Conservation (phyloP, 2,113 vertebrate genomes). For the Natator depressus region DNA sequence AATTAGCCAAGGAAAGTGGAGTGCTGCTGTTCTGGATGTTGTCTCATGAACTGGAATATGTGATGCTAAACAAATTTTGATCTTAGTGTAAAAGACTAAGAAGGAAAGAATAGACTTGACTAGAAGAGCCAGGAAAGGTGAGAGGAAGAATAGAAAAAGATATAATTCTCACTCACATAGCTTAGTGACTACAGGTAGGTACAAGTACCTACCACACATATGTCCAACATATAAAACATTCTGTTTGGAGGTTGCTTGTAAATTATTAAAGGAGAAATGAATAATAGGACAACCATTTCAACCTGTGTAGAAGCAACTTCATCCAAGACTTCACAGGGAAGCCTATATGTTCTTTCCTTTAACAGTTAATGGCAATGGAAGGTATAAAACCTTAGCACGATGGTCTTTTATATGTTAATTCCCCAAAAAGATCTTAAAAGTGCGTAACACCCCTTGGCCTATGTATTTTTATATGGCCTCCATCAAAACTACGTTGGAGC, state of each 20-base stretch:
- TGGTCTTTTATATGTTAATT: neutral
- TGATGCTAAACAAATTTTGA: neutral
- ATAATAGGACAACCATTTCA: constrained; percentile 63
- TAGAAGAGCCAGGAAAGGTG: neutral
- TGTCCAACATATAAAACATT: constrained; percentile 59
- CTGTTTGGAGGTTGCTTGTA: constrained; percentile 60
- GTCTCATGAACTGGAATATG: neutral
- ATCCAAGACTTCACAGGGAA: constrained; percentile 31
- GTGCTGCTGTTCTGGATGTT: neutral
- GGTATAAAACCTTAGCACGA: constrained; percentile 37
- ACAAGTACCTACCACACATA: constrained; percentile 36
- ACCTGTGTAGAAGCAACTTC: constrained; percentile 14
- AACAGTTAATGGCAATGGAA: constrained; percentile 46
- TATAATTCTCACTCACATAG: constrained; percentile 26
- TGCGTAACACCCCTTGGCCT: too few species aligned
- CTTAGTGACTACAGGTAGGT: constrained; percentile 56
- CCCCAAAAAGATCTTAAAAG: neutral
- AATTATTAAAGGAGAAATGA: constrained; percentile 56
- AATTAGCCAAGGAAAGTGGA: constrained; percentile 8
- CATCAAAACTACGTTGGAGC: too few species aligned
- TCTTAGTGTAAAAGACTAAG: neutral
- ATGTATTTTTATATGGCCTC: too few species aligned
- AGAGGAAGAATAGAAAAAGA: constrained; percentile 10
- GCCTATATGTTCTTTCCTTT: constrained; percentile 7
- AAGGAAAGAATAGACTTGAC: constrained; percentile 26